These are phyloP conservation scores for Helarctos malayanus DNA, from an alignment of 2,797 vertebrate genomes.

Conservation along the genomic window DNA sequence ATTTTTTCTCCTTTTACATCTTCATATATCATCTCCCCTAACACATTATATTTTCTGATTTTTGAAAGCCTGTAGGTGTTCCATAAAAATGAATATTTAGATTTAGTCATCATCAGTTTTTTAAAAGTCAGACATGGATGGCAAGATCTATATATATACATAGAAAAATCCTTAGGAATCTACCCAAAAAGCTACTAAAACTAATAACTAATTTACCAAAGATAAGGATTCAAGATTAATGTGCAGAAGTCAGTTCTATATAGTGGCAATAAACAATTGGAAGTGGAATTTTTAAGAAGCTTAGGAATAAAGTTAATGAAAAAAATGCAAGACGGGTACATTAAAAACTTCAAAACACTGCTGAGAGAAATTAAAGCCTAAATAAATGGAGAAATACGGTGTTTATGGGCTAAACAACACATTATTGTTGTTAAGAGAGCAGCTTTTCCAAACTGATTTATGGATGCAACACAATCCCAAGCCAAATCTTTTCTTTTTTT, in stretches of 20 bases:
- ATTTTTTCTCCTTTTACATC: background rate
- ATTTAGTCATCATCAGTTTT: background rate
- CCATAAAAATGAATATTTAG: slow-evolving; percentile 14
- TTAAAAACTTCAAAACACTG: background rate
- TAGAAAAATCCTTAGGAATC: background rate
- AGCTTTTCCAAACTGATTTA: background rate
- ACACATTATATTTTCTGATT: background rate
- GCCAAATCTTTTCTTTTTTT: background rate
- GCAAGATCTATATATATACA: background rate
- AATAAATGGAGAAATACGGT: background rate
- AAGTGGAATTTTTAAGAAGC: background rate
- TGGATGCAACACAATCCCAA: background rate
- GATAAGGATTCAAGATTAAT: background rate
- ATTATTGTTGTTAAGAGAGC: background rate
- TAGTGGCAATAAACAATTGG: background rate
- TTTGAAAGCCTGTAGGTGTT: background rate
- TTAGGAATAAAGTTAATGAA: slow-evolving; percentile 25
- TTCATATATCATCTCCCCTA: background rate
- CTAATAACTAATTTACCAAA: background rate
- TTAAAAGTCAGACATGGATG: slow-evolving; percentile 5
- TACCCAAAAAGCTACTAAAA: slow-evolving; percentile 3
- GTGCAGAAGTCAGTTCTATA: background rate
- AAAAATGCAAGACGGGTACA: background rate
- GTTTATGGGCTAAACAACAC: background rate
- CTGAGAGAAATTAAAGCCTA: background rate